Base-by-base conservation (phyloP, 2,888 invertebrate genomes). In the Ochropleura leucogaster region DNA sequence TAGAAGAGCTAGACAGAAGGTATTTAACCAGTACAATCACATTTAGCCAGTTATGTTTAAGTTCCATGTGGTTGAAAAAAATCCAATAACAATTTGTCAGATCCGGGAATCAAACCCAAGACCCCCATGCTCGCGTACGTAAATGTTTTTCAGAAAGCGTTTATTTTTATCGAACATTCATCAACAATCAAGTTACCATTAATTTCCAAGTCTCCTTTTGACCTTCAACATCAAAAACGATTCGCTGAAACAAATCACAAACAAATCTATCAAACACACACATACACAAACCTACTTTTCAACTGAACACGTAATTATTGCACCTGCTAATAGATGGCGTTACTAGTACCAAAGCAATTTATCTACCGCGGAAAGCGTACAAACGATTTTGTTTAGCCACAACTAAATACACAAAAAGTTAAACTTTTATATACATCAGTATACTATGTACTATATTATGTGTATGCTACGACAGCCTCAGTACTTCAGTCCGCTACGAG, bases 401-500 rank as follows among this genome's bases (percentile, higher is more conserved):
- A 74, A 77, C 60, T 78, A 71, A 72, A 67, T 67, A 74, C 63
- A 80, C 60, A 77, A 86, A 83, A 85, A 81, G 47, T 80, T 81
- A 40, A 68, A 72, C 68, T 77, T 76, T 71, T 74, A 81, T 76
- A 9, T 71, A 71, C 10, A 68, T 70, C 75, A 75, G 57, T 72
- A n/a, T 71, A 57, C 49, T 77, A 64, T 74, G 68, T 68, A 75
- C 7, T 75, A 73, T 62, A 57, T 64, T 62, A 74, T 74, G 60
- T 69, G 66, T 76, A 59, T 70, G 71, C 65, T 49, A 73, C n/a
- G 55, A 65, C 10, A 68, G 51, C 69, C 72, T 64, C 77, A 83
- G 83, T 83, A 81, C 68, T 80, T 77, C 93, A 93, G 93, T 93
- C 83, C 65, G 92, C 93, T 93, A 92, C 92, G 92, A 89, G 84